Evolutionary conservation across 2,113 vertebrate genomes (phyloP).

Genomic region (Chloropsis hardwickii): DNA sequence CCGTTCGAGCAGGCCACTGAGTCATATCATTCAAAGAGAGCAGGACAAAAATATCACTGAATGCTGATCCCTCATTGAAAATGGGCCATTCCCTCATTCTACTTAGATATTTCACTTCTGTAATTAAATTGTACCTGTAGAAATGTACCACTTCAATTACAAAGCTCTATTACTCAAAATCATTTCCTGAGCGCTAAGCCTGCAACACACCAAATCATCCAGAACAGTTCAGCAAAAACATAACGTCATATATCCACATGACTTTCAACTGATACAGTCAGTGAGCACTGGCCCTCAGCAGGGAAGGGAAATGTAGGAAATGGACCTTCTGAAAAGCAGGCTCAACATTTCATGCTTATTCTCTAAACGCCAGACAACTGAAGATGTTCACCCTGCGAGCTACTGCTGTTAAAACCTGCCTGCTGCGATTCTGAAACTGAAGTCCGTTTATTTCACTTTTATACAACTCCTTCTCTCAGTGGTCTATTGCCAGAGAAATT

Average conservation of each 20-base stretch:
- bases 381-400: neutral
- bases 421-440: neutral
- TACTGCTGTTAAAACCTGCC: neutral
- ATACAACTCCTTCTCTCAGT: neutral
- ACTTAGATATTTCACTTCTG: neutral
- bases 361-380: neutral
- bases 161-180: neutral
- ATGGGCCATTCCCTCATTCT: neutral
- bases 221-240: slow-evolving; percentile 23
- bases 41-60: slow-evolving; percentile 31
- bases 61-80: neutral
- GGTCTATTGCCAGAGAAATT: neutral
- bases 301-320: neutral
- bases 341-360: neutral
- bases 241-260: slow-evolving; percentile 27
- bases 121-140: neutral
- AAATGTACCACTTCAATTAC: neutral
- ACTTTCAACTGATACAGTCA: slow-evolving; percentile 13
- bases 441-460: neutral
- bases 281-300: neutral
- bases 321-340: neutral
- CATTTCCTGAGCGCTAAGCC: slow-evolving; percentile 14
- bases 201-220: neutral
- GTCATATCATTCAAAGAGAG: slow-evolving; percentile 2
- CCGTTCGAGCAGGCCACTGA: neutral